Base-by-base conservation (phyloP, 1,140 invertebrate species). In the Maconellicoccus hirsutus region DNA sequence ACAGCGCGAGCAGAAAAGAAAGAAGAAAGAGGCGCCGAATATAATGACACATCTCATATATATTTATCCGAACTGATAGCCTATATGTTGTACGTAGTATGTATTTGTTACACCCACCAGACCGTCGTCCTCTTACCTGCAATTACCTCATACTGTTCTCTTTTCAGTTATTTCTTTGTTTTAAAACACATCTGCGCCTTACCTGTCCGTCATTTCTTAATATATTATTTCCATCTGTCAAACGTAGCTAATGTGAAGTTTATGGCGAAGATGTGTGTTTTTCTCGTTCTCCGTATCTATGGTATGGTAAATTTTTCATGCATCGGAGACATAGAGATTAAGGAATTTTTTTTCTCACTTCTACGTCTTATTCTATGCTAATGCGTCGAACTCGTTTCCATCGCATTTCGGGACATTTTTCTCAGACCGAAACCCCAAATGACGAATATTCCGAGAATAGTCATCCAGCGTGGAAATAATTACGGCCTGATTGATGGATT, bases 21-120 rank as follows among this genome's bases (percentile, higher is more conserved):
- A 52, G 42, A 52, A 52, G 42, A 52, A 52, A 52, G 42, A 52
- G 42, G 42, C 42, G 42, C 42, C 42, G 42, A 52, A 52, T 52
- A 52, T 52, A 52, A 52, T 52, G 42, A 52, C 42, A 52, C n/a
- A 52, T 52, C 42, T 52, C 42, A 52, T 52, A 52, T 52, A 52
- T 52, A 52, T 52, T 52, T 52, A 52, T 52, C 42, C 42, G 42
- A 52, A 52, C 42, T 52, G 42, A 52, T 52, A 52, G 42, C 42
- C 42, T 52, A 52, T 52, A 52, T 52, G 42, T 52, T 52, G 42
- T 52, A 52, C 42, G 42, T 52, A 52, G 42, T 52, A 52, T 52
- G 42, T 52, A 52, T 52, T 19, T 19, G 42, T 52, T 52, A 52
- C 42, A 52, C 42, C 42, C 42, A 52, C 42, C 42, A 52, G 42